Percentiles rank a stretch among this genome's conserved stretches.
These are phyloP conservation scores for Haemorhous mexicanus DNA, from an alignment of 2,113 vertebrate genomes.

Conservation along the genomic window DNA sequence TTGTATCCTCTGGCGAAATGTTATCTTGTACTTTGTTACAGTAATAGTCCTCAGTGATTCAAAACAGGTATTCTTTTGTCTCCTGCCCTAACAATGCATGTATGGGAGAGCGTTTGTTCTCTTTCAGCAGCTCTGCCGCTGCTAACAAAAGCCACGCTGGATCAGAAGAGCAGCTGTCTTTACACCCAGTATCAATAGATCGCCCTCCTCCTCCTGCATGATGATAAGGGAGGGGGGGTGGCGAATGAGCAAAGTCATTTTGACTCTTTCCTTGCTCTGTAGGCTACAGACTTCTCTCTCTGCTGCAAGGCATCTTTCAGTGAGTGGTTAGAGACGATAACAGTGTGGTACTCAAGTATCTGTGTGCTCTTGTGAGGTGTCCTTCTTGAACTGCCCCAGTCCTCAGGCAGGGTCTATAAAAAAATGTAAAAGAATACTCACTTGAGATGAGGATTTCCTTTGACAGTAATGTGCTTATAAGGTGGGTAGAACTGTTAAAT, in stretches of 20 bases:
- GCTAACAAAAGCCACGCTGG: constrained; percentile 45
- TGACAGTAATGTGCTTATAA: neutral
- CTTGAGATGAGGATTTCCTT: neutral
- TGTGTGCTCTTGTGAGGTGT: accelerated
- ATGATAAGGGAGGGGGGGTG: neutral
- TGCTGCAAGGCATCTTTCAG: neutral
- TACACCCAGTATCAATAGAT: constrained; percentile 48
- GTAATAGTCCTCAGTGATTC: constrained; percentile 61
- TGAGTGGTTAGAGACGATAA: neutral
- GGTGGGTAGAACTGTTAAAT: neutral
- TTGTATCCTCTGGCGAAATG: constrained; percentile 63
- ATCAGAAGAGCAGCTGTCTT: constrained; percentile 37
- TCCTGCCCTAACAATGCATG: constrained; percentile 10
- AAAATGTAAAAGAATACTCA: neutral
- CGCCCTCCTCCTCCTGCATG: constrained; percentile 18
- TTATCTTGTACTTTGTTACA: constrained; percentile 59
- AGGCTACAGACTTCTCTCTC: neutral
- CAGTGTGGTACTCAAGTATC: accelerated
- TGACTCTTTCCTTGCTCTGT: neutral
- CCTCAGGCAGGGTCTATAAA: neutral
- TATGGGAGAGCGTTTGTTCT: constrained; percentile 38
- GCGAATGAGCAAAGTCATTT: neutral
- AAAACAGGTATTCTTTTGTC: constrained; percentile 63
- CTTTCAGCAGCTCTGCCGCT: constrained; percentile 13
- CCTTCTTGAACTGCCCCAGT: neutral